Evolutionary conservation across 1,140 invertebrate species (phyloP).

Genomic region (Aphidius ervi): DNA sequence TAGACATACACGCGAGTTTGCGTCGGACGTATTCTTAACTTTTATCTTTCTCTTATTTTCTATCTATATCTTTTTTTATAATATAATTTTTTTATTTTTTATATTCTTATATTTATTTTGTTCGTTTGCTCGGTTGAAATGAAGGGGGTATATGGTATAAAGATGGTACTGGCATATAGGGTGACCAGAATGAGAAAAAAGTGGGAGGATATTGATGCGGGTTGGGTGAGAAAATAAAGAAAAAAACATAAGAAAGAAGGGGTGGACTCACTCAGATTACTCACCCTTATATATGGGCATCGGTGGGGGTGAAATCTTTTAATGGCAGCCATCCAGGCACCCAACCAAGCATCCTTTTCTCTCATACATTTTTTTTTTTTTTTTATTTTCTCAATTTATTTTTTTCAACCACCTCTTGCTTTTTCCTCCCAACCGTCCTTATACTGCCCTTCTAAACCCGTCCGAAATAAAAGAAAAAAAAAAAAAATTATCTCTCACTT

Average conservation of each 20-base stretch:
- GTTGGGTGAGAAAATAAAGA: conserved; percentile 32
- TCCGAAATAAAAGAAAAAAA: too few species aligned
- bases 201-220: conserved; percentile 18
- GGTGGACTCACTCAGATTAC: conserved; percentile 40
- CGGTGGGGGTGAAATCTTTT: conserved; percentile 41
- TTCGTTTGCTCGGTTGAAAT: not conserved
- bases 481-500: conserved; percentile 17
- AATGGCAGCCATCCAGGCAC: conserved; percentile 44
- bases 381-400: not conserved
- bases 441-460: conserved; percentile 15
- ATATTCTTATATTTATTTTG: too few species aligned
- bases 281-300: conserved; percentile 42
- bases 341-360: conserved; percentile 19
- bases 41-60: too few species aligned
- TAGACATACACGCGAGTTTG: conserved; percentile 22
- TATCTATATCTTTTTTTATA: too few species aligned
- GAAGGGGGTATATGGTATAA: not conserved
- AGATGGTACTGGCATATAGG: not conserved
- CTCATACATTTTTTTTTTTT: conserved; percentile 14
- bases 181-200: conserved; percentile 14
- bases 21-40: conserved; percentile 10
- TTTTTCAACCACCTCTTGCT: conserved; percentile 16
- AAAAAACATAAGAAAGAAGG: conserved; percentile 30
- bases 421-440: conserved; percentile 21
- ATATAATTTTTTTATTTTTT: too few species aligned